phyloP scores from a whole-genome alignment of 2,888 invertebrate species.

The Apamea sordens region DNA sequence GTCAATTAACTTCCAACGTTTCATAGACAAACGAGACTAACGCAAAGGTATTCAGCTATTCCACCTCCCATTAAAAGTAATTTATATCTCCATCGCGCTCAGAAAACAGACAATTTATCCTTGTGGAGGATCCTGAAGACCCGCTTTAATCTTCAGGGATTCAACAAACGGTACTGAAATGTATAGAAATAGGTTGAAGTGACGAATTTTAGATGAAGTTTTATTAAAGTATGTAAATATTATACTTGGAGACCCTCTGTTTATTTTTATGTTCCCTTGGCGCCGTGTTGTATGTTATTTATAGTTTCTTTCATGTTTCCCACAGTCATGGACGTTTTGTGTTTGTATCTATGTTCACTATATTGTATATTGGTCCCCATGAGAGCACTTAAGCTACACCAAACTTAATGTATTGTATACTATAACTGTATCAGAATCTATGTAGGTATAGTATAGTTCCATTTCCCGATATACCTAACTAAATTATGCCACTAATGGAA shows the following conservation, averaged over 20 bases:
- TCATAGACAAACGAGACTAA: slow-evolving; percentile 40
- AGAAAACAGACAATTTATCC: slow-evolving; percentile 52
- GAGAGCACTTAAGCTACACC: slow-evolving; percentile 35
- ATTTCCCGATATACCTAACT: neutral
- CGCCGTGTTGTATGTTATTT: slow-evolving; percentile 50
- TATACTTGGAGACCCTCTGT: slow-evolving; percentile 35
- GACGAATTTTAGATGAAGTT: slow-evolving; percentile 41
- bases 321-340: slow-evolving; percentile 32
- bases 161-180: slow-evolving; percentile 23
- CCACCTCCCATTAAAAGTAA: slow-evolving; percentile 56
- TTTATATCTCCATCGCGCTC: slow-evolving; percentile 51
- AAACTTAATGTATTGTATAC: slow-evolving; percentile 3
- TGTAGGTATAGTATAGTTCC: neutral
- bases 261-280: slow-evolving; percentile 51
- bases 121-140: slow-evolving; percentile 32
- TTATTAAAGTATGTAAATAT: slow-evolving; percentile 25
- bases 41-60: slow-evolving; percentile 40
- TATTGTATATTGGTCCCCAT: slow-evolving; percentile 16
- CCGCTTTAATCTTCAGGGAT: slow-evolving; percentile 51
- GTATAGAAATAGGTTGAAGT: slow-evolving; percentile 24
- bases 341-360: neutral
- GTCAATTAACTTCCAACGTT: slow-evolving; percentile 37
- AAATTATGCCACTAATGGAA: slow-evolving; percentile 11
- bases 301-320: slow-evolving; percentile 63
- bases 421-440: neutral